These are phyloP conservation scores for Linurgus olivaceus DNA, from an alignment of 2,797 vertebrate genomes.

Conservation along the genomic window DNA sequence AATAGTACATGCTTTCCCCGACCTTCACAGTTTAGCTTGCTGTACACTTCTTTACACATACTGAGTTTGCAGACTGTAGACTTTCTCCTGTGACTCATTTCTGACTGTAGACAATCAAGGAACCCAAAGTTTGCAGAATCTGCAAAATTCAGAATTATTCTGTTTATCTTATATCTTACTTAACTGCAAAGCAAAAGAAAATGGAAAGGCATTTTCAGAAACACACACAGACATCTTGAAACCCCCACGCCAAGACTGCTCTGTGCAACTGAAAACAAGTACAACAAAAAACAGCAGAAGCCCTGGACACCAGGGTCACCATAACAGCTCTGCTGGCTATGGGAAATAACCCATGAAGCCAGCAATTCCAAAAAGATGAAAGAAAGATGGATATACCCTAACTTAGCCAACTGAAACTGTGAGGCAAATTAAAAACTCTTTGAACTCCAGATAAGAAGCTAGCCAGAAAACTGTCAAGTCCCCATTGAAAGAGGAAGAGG, in stretches of 20 bases:
- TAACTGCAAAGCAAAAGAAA: background rate
- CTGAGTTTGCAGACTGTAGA: background rate
- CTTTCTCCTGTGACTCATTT: background rate
- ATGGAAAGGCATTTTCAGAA: background rate
- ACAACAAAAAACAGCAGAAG: background rate
- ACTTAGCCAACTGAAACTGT: background rate
- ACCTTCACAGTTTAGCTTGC: background rate
- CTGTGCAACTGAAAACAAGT: background rate
- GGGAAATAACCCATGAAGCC: background rate
- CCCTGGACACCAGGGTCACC: background rate
- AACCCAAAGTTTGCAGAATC: background rate
- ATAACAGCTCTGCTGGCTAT: background rate
- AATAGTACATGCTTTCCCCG: background rate
- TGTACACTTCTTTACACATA: background rate
- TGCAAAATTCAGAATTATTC: background rate
- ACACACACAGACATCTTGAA: background rate
- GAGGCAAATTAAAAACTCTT: background rate
- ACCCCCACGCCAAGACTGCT: accelerated
- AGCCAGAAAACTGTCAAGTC: background rate
- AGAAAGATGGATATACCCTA: background rate
- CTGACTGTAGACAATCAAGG: background rate
- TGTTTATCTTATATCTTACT: background rate
- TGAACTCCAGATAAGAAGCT: background rate
- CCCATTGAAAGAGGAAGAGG: background rate
- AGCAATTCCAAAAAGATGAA: background rate